Percentiles rank a stretch among this genome's conserved stretches.
phyloP scores from a whole-genome alignment of 2,113 vertebrate genomes.

The Empidonax traillii region DNA sequence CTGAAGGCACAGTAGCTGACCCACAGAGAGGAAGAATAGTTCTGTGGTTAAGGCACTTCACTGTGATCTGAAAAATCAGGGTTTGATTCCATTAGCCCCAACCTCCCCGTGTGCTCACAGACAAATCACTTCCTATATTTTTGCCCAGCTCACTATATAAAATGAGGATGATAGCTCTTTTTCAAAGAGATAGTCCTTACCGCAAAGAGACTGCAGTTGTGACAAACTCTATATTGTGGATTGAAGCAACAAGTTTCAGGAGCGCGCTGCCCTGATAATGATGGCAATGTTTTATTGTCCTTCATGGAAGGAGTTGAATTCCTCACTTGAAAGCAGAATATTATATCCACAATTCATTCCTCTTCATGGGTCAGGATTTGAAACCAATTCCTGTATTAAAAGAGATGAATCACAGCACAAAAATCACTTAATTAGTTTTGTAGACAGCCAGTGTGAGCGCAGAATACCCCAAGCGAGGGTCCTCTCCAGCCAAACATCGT shows the following conservation, averaged over 20 bases:
- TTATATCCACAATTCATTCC: conserved; percentile 38
- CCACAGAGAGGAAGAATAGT: background rate
- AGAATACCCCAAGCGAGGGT: conserved; percentile 67
- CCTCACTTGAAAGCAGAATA: conserved; percentile 20
- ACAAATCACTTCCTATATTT: background rate
- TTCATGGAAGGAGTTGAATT: conserved; percentile 46
- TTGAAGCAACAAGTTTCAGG: background rate
- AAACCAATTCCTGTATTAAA: conserved; percentile 38
- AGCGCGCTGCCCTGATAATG: background rate
- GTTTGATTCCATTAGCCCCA: background rate
- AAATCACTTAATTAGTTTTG: conserved; percentile 68
- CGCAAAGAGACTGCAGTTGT: background rate
- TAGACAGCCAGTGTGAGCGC: conserved; percentile 58
- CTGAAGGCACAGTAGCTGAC: conserved; percentile 6
- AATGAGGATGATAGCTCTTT: background rate
- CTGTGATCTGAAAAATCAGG: background rate
- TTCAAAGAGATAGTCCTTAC: background rate
- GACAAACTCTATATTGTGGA: background rate
- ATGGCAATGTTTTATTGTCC: conserved; percentile 21
- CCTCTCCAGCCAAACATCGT: conserved; percentile 63
- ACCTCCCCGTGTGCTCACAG: background rate
- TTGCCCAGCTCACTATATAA: background rate
- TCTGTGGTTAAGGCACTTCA: conserved; percentile 7
- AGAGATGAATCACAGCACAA: background rate
- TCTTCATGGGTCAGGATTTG: conserved; percentile 47